These are phyloP conservation scores for Uropsilus gracilis DNA, from an alignment of 2,113 vertebrate species.

Conservation along the genomic window DNA sequence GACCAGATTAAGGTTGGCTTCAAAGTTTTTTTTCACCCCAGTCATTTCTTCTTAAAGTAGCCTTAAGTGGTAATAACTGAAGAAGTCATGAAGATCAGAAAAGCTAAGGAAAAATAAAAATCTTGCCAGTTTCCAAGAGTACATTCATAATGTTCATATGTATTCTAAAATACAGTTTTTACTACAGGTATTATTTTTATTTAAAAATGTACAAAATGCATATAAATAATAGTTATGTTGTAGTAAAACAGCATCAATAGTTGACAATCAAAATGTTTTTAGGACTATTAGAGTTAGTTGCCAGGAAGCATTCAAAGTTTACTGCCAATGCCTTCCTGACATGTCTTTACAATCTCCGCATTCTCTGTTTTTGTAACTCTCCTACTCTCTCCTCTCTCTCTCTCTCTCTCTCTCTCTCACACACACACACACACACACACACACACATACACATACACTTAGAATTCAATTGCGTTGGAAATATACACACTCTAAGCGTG, in stretches of 20 bases:
- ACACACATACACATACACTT: background rate
- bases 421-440: background rate
- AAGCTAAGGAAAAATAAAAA: background rate
- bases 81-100: background rate
- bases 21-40: background rate
- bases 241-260: conserved; percentile 45
- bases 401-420: background rate
- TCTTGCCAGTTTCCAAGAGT: conserved; percentile 15
- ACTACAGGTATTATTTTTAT: conserved; percentile 38
- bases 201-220: conserved; percentile 16
- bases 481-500: background rate
- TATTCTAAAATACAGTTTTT: conserved; percentile 51
- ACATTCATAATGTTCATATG: background rate
- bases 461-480: conserved; percentile 51
- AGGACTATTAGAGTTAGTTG: conserved; percentile 48
- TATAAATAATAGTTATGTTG: conserved; percentile 68
- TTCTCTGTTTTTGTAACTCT: background rate
- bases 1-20: background rate
- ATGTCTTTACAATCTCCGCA: background rate
- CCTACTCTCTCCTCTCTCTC: background rate
- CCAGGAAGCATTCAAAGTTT: conserved; percentile 41
- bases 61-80: background rate
- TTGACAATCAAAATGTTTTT: conserved; percentile 22
- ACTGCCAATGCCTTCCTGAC: conserved; percentile 5
- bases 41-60: background rate